Conservation (phyloP, 2,797 vertebrate species). For the Pseudochirops cupreus region DNA sequence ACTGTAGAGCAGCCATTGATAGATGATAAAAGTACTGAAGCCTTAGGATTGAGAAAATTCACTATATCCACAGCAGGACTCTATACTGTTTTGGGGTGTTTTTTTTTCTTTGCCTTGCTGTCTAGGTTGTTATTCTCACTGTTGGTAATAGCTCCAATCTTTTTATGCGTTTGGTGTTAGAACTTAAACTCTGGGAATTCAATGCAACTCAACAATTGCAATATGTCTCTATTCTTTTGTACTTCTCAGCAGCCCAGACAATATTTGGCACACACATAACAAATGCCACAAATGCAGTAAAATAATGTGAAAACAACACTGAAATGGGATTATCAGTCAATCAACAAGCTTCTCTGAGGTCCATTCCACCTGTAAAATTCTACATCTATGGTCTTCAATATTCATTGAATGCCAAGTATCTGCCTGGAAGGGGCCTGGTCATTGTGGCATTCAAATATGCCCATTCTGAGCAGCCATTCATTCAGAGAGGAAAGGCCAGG, state of each 20-base stretch:
- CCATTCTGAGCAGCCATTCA: not conserved
- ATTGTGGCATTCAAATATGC: not conserved
- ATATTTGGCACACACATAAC: not conserved
- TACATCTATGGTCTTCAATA: not conserved
- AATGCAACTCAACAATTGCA: not conserved
- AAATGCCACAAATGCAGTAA: not conserved
- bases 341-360: slow-evolving; percentile 11
- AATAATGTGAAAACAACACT: not conserved
- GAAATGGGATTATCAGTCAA: not conserved
- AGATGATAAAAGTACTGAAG: not conserved
- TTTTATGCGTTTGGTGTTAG: slow-evolving; percentile 9
- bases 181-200: slow-evolving; percentile 48
- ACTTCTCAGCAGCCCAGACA: slow-evolving; percentile 19
- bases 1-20: not conserved
- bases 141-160: slow-evolving; percentile 19
- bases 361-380: not conserved
- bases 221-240: not conserved
- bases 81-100: not conserved
- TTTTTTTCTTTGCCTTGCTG: slow-evolving; percentile 22
- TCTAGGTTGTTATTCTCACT: slow-evolving; percentile 22
- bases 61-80: not conserved
- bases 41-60: not conserved
- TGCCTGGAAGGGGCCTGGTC: accelerated
- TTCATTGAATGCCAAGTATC: not conserved
- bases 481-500: not conserved